phyloP scores from a whole-genome alignment of 2,888 invertebrate species.

The Volucella zonaria region DNA sequence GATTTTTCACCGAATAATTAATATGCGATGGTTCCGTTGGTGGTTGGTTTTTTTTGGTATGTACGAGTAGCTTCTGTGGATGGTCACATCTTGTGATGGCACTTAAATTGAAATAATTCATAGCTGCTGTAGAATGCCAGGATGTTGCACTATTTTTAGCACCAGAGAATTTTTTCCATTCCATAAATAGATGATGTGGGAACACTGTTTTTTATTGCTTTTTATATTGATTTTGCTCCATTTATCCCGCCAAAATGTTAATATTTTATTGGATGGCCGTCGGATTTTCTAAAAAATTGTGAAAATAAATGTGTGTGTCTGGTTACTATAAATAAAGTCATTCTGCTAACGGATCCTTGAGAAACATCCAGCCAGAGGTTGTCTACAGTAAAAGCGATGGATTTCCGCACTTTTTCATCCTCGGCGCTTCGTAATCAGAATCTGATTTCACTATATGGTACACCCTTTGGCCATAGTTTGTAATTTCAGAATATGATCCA shows the following conservation, averaged over 20 bases:
- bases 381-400: too few species aligned
- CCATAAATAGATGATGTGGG: constrained; percentile 42
- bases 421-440: too few species aligned
- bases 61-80: constrained; percentile 11
- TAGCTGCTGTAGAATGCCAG: constrained; percentile 18
- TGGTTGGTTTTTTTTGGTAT: background rate
- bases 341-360: too few species aligned
- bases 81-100: constrained; percentile 10
- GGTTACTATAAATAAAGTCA: too few species aligned
- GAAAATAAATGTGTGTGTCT: too few species aligned
- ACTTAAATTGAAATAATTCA: constrained; percentile 31
- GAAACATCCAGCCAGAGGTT: too few species aligned
- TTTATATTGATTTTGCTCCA: background rate
- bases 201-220: constrained; percentile 1
- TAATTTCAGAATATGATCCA: too few species aligned
- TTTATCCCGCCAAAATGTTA: background rate
- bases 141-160: constrained; percentile 62
- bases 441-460: too few species aligned
- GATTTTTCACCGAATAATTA: constrained; percentile 73
- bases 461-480: too few species aligned
- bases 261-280: too few species aligned
- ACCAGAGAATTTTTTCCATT: constrained; percentile 30
- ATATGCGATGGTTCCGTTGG: constrained; percentile 34
- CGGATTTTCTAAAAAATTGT: too few species aligned
- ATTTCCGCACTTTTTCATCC: too few species aligned